Base-by-base conservation (phyloP, 2,888 invertebrate genomes). In the Acrocyrtus sp. region DNA sequence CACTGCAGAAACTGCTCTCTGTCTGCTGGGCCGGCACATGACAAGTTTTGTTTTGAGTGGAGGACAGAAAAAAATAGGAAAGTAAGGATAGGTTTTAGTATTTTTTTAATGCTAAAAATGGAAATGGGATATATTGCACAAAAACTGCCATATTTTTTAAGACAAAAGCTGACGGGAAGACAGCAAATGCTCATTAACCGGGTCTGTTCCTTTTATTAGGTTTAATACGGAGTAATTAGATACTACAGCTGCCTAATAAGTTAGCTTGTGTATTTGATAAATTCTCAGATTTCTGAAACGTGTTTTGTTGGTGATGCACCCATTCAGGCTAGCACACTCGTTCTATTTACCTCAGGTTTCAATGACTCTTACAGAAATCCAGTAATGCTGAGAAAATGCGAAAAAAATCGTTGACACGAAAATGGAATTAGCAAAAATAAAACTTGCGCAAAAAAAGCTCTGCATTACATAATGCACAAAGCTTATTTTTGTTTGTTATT, bases 201-300 rank as follows among this genome's bases (percentile, higher is more conserved):
- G 56, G 17, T 41, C 61, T 34, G 6, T 34, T 34, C 62, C 53
- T 60, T 51, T 58, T 60, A 56, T 57, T 56, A 62, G 56, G 48
- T 69, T 69, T 69, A 56, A 41, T 41, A 54, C 39, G 45, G 54
- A 43, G 54, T 61, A 69, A 69, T 69, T 61, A 56, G 62, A 61
- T 61, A 53, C 41, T 22, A 41, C 43, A n/a, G n/a, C n/a, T n/a
- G n/a, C n/a, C n/a, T n/a, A n/a, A n/a, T n/a, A n/a, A n/a, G n/a
- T n/a, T n/a, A n/a, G n/a, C n/a, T n/a, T n/a, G n/a, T n/a, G n/a
- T n/a, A n/a, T n/a, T n/a, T n/a, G n/a, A n/a, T n/a, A n/a, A n/a
- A n/a, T n/a, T n/a, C n/a, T n/a, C n/a, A n/a, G n/a, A n/a, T n/a
- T n/a, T n/a, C n/a, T n/a, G n/a, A n/a, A n/a, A n/a, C n/a, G n/a